Conservation (phyloP, 2,888 invertebrate species). For the Tetheella fluctuosa region DNA sequence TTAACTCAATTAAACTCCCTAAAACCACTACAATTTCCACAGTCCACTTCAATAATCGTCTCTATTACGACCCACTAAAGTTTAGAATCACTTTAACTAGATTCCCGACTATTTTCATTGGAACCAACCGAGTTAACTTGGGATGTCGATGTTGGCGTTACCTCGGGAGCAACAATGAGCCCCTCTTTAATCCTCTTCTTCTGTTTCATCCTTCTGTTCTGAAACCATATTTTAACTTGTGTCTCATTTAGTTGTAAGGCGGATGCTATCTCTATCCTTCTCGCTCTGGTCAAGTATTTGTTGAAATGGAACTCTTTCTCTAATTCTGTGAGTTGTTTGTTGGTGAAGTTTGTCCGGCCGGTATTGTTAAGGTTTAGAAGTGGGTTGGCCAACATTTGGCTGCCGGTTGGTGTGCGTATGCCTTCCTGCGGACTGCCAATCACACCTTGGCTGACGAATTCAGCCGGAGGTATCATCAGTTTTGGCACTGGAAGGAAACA, state of each 20-base stretch:
- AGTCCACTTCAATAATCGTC: constrained; percentile 35
- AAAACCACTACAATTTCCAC: background rate
- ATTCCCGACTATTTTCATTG: constrained; percentile 90
- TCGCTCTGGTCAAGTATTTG: constrained; percentile 98
- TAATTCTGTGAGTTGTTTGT: constrained; percentile 99
- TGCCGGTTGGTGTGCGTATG: constrained; percentile 78
- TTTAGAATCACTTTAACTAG: constrained; percentile 72
- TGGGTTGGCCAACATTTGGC: constrained; percentile 75
- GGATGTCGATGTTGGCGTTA: constrained; percentile 73
- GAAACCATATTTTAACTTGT: constrained; percentile 99
- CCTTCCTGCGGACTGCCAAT: constrained; percentile 78
- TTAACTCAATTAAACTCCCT: background rate
- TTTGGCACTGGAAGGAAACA: constrained; percentile 85
- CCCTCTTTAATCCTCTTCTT: constrained; percentile 98
- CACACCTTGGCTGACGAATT: constrained; percentile 75
- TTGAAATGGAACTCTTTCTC: constrained; percentile 99
- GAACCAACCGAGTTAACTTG: constrained; percentile 78
- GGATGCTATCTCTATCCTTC: constrained; percentile 98
- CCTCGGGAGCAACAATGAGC: constrained; percentile 84
- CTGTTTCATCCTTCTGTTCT: constrained; percentile 99
- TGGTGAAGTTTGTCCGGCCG: constrained; percentile 99
- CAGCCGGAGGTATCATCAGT: constrained; percentile 84
- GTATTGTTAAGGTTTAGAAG: constrained; percentile 89
- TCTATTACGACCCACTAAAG: constrained; percentile 25
- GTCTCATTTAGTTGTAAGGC: constrained; percentile 98